Conservation (phyloP, 2,113 vertebrate species). For the Heterotilapia buettikoferi region DNA sequence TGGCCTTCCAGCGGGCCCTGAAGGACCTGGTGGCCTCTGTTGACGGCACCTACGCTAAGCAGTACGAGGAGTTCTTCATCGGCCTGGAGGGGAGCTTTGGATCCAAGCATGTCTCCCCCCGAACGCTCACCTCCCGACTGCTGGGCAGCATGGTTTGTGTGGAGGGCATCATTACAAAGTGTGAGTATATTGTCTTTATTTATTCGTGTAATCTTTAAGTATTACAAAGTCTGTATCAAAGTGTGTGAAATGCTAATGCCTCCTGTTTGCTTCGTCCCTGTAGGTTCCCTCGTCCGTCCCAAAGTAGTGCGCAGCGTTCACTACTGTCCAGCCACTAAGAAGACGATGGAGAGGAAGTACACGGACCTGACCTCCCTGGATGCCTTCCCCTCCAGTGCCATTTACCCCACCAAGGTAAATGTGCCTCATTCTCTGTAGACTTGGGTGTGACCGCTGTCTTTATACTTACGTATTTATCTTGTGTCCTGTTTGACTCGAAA, state of each 20-base stretch:
- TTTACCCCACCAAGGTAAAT: conserved; percentile 94
- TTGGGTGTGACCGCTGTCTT: neutral
- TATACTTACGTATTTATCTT: neutral
- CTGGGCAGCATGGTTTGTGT: conserved; percentile 91
- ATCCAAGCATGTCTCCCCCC: conserved; percentile 86
- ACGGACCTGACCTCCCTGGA: conserved; percentile 91
- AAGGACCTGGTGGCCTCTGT: conserved; percentile 89
- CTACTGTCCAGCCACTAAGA: conserved; percentile 95
- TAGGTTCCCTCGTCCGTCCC: conserved; percentile 92
- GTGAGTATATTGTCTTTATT: conserved; percentile 65
- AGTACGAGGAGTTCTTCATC: conserved; percentile 92
- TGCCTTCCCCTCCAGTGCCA: conserved; percentile 85
- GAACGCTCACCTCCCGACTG: conserved; percentile 87
- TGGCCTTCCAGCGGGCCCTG: conserved; percentile 89
- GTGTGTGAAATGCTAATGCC: neutral
- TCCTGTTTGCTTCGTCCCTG: neutral
- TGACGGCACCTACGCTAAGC: conserved; percentile 92
- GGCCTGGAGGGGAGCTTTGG: conserved; percentile 96
- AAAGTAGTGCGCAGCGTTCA: conserved; percentile 96
- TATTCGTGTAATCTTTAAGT: neutral
- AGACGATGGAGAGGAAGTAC: conserved; percentile 91
- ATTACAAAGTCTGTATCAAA: neutral
- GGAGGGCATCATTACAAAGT: conserved; percentile 96
- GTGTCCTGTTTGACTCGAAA: neutral
- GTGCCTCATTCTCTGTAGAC: neutral